Base-by-base conservation (phyloP, 2,888 invertebrate species). In the Drosophila ustulata region DNA sequence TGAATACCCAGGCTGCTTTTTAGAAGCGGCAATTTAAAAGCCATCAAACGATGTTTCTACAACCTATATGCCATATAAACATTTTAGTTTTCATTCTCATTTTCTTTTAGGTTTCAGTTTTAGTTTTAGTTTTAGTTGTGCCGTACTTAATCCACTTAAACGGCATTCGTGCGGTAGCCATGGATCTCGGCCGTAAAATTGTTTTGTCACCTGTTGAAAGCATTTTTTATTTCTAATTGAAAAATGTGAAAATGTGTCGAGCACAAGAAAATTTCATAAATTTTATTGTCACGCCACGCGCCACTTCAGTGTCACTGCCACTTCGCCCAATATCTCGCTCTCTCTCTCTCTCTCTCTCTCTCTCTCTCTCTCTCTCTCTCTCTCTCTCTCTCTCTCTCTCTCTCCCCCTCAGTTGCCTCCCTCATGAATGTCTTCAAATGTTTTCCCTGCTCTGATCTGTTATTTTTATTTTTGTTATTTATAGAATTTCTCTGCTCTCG, bases 161-260 rank as follows among this genome's bases (percentile, higher is more conserved):
- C 53, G 63, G 57, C 63, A 55, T 58, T 70, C 69, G 67, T 70
- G 68, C 59, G 75, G 76, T 82, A 64, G 51, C 41, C 28, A 23
- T 51, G 55, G 39, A 51, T 51, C 39, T 67, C 58, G 62, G 55
- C 63, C 80, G 59, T 76, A 55, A 80, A 88, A 83, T 78, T 89
- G 90, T 90, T 90, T 80, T 86, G 89, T 90, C 88, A 88, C 90
- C 90, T 88, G 88, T 80, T 88, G 68, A 75, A 77, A 75, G 82
- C 82, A 88, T 89, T 88, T 88, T 85, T 89, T 88, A 80, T 71
- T 67, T 71, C 53, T 71, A 73, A 69, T 73, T 84, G 70, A 63
- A 80, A 66, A 64, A 63, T 55, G 50, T 52, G 45, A 46, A 49
- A 52, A 34, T 64, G 58, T 47, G 63, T 43, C 52, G 47, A 28